Conservation (phyloP, 2,888 invertebrate genomes). For the Phorcus lineatus region DNA sequence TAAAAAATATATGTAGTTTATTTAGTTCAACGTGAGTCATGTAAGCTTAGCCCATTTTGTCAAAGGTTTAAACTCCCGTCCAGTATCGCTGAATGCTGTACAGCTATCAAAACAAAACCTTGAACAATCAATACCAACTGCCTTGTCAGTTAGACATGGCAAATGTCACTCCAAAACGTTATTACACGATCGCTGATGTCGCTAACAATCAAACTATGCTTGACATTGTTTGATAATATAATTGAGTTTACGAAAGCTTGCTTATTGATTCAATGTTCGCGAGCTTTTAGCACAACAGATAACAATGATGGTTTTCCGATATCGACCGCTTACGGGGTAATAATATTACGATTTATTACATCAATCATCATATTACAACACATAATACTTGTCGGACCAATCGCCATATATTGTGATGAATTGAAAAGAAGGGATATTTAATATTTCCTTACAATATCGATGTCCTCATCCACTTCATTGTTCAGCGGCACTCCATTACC, state of each 20-base stretch:
- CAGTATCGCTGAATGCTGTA: too few species aligned
- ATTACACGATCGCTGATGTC: background rate
- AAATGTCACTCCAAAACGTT: background rate
- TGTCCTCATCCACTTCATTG: background rate
- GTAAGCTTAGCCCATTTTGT: too few species aligned
- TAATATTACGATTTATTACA: background rate
- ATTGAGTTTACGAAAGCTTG: too few species aligned
- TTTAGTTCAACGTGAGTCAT: too few species aligned
- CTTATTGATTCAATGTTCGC: background rate
- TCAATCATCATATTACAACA: background rate
- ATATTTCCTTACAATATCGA: conserved; percentile 8
- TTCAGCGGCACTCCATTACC: background rate
- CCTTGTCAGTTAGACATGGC: too few species aligned
- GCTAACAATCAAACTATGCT: background rate
- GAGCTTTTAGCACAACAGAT: background rate
- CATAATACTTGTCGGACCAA: background rate
- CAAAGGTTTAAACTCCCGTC: too few species aligned
- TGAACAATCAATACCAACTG: too few species aligned
- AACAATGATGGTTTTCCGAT: background rate
- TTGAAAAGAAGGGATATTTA: conserved; percentile 1
- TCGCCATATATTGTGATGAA: background rate
- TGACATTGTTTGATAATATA: background rate
- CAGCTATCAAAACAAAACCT: too few species aligned
- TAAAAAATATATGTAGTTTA: too few species aligned
- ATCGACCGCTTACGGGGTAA: background rate